phyloP scores from a whole-genome alignment of 2,113 vertebrate species.

The Ammospiza nelsoni region DNA sequence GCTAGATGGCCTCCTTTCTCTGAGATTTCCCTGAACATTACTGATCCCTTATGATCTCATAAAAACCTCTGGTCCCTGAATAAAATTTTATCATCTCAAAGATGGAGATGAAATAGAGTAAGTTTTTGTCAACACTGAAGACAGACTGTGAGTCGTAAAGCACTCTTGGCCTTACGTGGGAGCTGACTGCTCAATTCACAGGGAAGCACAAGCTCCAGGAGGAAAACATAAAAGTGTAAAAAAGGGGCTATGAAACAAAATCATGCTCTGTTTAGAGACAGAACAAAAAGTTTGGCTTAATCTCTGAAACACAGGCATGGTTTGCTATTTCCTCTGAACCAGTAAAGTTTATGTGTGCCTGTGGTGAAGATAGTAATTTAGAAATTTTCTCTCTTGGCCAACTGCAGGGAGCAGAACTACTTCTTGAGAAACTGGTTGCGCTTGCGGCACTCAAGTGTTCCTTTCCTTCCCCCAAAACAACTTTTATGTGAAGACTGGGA shows the following conservation, averaged over 20 bases:
- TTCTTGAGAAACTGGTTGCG: neutral
- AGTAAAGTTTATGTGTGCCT: neutral
- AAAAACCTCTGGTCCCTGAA: neutral
- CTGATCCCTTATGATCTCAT: neutral
- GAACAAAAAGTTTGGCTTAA: neutral
- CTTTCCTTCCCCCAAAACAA: conserved; percentile 21
- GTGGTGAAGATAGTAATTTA: neutral
- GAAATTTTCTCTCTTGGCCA: neutral
- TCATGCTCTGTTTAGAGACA: neutral
- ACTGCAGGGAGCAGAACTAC: neutral
- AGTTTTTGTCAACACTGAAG: neutral
- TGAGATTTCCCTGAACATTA: neutral
- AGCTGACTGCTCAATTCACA: neutral
- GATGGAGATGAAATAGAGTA: neutral
- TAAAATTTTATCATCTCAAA: neutral
- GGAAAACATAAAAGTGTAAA: neutral
- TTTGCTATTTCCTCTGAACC: conserved; percentile 35
- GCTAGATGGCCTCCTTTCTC: neutral
- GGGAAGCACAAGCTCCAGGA: neutral
- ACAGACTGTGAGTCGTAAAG: neutral
- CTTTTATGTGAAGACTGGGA: conserved; percentile 50
- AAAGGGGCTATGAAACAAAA: neutral
- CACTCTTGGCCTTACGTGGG: neutral
- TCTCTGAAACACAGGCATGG: neutral
- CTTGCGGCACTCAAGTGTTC: neutral